phyloP scores from a whole-genome alignment of 2,113 vertebrate genomes.

The Lophotis ruficrista region DNA sequence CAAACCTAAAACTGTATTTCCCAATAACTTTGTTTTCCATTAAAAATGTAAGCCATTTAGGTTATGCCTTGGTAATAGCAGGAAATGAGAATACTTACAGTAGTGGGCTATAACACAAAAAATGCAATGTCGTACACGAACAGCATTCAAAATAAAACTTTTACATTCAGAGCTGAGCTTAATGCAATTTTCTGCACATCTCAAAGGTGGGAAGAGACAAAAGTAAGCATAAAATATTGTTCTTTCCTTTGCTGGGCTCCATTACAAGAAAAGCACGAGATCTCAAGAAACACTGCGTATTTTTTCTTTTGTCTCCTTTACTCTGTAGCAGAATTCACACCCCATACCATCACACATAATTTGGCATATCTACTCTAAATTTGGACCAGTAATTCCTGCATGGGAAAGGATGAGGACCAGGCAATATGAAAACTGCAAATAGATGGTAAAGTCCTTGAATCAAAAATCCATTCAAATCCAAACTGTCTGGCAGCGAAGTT shows the following conservation, averaged over 20 bases:
- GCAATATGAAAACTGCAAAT: neutral
- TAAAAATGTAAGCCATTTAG: constrained; percentile 3
- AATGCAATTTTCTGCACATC: neutral
- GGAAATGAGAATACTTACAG: constrained; percentile 30
- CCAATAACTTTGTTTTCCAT: constrained; percentile 35
- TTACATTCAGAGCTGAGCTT: neutral
- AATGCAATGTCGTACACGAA: neutral
- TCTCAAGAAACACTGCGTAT: neutral
- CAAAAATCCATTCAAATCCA: constrained; percentile 16
- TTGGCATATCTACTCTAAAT: neutral
- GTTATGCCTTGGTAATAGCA: neutral
- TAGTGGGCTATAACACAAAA: neutral
- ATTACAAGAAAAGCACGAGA: neutral
- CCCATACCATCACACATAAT: neutral
- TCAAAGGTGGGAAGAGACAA: neutral
- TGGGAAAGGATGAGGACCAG: neutral
- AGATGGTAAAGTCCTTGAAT: constrained; percentile 2
- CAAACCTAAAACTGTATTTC: constrained; percentile 35
- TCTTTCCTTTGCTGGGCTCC: neutral
- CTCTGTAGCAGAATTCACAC: neutral
- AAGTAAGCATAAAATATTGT: neutral
- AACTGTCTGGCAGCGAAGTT: neutral
- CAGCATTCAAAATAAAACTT: neutral
- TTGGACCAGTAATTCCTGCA: neutral
- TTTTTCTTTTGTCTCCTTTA: neutral